phyloP scores from a whole-genome alignment of 2,113 vertebrate genomes.

The Gasterosteus nipponicus region DNA sequence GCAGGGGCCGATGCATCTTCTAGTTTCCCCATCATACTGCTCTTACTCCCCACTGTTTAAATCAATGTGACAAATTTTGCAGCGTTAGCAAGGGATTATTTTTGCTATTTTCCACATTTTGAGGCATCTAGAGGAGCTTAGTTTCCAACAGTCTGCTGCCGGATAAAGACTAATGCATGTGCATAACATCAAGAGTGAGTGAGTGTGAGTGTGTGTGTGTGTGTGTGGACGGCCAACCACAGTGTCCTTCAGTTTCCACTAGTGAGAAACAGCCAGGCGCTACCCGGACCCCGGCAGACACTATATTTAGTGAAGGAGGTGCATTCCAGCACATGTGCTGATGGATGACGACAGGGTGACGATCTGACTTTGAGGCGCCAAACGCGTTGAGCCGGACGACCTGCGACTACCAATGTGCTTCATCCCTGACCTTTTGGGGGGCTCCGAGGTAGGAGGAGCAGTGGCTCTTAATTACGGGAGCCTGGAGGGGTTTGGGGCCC shows the following conservation, averaged over 20 bases:
- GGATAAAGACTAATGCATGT: conserved; percentile 36
- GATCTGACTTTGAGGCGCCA: conserved; percentile 75
- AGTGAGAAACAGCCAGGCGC: conserved; percentile 60
- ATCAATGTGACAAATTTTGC: conserved; percentile 20
- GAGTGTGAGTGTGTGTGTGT: conserved; percentile 16
- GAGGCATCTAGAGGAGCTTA: background rate
- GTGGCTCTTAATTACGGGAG: conserved; percentile 2
- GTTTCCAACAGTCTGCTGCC: conserved; percentile 30
- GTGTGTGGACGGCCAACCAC: conserved; percentile 38
- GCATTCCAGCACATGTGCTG: conserved; percentile 75
- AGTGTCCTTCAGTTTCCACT: conserved; percentile 64
- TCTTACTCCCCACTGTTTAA: background rate
- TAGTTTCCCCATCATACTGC: conserved; percentile 43
- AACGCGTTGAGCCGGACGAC: conserved; percentile 69
- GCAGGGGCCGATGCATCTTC: conserved; percentile 41
- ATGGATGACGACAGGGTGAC: conserved; percentile 79
- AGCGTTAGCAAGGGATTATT: conserved; percentile 1
- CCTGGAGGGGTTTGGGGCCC: conserved; percentile 15
- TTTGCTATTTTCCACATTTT: conserved; percentile 36
- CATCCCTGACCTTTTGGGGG: conserved; percentile 66
- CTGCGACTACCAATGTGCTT: conserved; percentile 59
- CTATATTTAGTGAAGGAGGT: conserved; percentile 78
- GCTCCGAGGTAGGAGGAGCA: conserved; percentile 30
- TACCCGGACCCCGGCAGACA: conserved; percentile 56
- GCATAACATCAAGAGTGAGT: conserved; percentile 37